Base-by-base conservation (phyloP, 2,797 vertebrate genomes). In the Silurus aristotelis region DNA sequence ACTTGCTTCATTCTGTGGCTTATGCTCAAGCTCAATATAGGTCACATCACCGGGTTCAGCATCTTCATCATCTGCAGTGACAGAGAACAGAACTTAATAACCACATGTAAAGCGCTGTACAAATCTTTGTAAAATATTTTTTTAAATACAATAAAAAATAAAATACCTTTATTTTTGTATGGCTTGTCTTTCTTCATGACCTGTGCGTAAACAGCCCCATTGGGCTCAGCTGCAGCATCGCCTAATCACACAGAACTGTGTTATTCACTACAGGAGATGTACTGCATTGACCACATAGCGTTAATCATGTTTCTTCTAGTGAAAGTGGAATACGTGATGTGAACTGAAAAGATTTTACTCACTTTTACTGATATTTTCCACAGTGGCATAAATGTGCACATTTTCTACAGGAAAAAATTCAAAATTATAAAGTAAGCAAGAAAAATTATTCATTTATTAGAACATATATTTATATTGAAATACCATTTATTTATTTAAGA, bases 151-250 rank as follows among this genome's bases (percentile, higher is more conserved):
- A n/a, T n/a, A n/a, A n/a, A n/a, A n/a, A n/a, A n/a, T n/a, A n/a
- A n/a, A n/a, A n/a, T n/a, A 76, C 72, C 48, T 76, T 52, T 73
- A 73, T 73, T 76, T n/a, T 27, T 76, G 12, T 55, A 14, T 13
- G 3, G 19, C 22, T 75, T 22, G 2, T 7, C 19, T 76, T 76
- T 76, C 72, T 27, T 76, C n/a, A 17, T 56, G 48, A 76, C 52
- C 72, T 76, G 48, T 56, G n/a, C 14, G 0, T 76, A 76, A 76
- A 76, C 1, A 6, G 5, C 2, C 22, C 6, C 72, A 25, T 10
- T 27, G 72, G 2, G 46, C 55, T 56, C 52, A 76, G n/a, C 72
- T 76, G 10, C n/a, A 76, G 72, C 7, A 1, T 76, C 48, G n/a
- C 6, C 48, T 76, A 56, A 76, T 76, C 22, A 76, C 46, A 73